phyloP scores from a whole-genome alignment of 2,113 vertebrate genomes.

The Antigone vipio region DNA sequence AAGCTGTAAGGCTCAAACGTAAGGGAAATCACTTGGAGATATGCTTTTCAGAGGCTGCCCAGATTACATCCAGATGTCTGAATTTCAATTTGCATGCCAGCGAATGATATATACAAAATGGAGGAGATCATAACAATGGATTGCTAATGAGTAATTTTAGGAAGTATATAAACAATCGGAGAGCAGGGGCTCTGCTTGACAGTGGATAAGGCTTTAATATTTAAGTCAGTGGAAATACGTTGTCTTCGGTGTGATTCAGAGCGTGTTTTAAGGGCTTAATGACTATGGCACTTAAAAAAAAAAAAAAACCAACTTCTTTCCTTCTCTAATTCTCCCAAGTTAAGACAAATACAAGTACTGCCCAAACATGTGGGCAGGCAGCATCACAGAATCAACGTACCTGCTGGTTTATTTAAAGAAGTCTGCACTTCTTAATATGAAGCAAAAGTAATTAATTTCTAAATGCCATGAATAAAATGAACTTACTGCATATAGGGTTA shows the following conservation, averaged over 20 bases:
- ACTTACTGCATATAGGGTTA: not conserved
- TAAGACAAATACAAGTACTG: not conserved
- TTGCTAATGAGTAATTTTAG: slow-evolving; percentile 61
- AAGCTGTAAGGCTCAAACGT: not conserved
- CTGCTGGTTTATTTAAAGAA: not conserved
- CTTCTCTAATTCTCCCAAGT: not conserved
- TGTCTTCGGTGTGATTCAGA: not conserved
- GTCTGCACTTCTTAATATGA: not conserved
- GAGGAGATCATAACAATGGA: slow-evolving; percentile 53
- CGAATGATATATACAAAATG: slow-evolving; percentile 53
- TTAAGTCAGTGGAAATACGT: not conserved
- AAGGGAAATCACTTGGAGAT: slow-evolving; percentile 31
- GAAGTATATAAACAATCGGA: slow-evolving; percentile 37
- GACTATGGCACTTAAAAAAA: not conserved
- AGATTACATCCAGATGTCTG: slow-evolving; percentile 59
- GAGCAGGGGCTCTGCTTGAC: not conserved
- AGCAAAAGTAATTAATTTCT: not conserved
- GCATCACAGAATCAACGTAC: not conserved
- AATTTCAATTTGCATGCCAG: slow-evolving; percentile 46
- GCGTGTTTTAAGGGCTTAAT: not conserved
- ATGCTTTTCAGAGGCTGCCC: not conserved
- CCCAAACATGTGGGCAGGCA: not conserved
- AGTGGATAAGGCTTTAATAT: not conserved
- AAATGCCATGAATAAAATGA: not conserved
- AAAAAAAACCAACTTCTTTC: not conserved